Base-by-base conservation (phyloP, 2,888 invertebrate species). In the Leucophora obtusa region DNA sequence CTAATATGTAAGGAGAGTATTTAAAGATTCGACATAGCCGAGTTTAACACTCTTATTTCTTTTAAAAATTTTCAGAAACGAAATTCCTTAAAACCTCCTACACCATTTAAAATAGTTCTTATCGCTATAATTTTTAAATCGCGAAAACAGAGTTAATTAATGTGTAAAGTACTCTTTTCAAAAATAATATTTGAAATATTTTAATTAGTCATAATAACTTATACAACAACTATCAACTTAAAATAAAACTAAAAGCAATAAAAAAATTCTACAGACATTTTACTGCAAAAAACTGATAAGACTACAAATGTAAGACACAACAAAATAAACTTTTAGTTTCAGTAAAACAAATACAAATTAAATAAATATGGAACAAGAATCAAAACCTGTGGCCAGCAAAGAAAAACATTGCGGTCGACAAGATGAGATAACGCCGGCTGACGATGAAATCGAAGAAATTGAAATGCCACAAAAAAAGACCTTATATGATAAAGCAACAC, bases 401-500 rank as follows among this genome's bases (percentile, higher is more conserved):
- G 24, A 69, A 18, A 70, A 70, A 56, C 53, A 56, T 43, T 9
- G 56, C 14, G 54, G 50, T 7, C 15, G 11, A n/a, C 60, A 59
- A 33, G 65, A 69, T 11, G 65, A 77, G 66, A 53, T 47, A 18
- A 24, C 35, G 17, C 4, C 28, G 9, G 24, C 18, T 21, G 72
- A 28, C 58, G 72, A 71, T 7, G 74, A 69, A 28, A 60, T 38
- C 8, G 70, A 73, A n/a, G 65, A 77, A 17, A 18, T 70, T 15
- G 72, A 70, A 28, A 35, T 63, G 8, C 11, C 66, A 7, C 65
- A 66, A 43, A 28, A 62, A 5, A 56, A 56, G 17, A 35, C 51
- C 0, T 14, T 82, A 14, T 82, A 82, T 51, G 83, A 86, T 21
- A 85, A 84, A 68, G 79, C 87, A 47, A 83, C 85, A 53, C 82